A percentile compares a stretch with the other conserved stretches of the same genome.
These are phyloP conservation scores for Ardeotis arabs DNA, from an alignment of 2,113 vertebrate genomes.

Conservation along the genomic window DNA sequence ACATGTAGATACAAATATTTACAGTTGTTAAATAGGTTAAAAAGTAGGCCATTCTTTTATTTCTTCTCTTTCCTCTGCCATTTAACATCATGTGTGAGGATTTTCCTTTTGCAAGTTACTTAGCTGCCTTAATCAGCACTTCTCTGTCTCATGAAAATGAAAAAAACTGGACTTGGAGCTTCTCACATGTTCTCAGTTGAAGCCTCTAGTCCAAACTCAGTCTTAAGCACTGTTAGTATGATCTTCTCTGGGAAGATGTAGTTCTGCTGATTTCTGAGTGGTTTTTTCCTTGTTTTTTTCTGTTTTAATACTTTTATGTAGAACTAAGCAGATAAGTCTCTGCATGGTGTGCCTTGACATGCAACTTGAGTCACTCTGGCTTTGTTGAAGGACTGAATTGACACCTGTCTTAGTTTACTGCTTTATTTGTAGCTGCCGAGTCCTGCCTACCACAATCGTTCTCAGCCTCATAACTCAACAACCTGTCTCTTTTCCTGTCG, in stretches of 20 bases:
- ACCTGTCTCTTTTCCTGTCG: not conserved
- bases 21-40: not conserved
- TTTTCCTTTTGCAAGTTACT: not conserved
- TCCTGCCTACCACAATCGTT: not conserved
- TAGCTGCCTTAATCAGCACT: not conserved
- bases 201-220: not conserved
- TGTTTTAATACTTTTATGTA: not conserved
- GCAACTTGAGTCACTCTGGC: not conserved
- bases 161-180: not conserved
- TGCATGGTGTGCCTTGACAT: not conserved
- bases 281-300: accelerated
- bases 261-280: not conserved
- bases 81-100: not conserved
- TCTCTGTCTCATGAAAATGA: not conserved
- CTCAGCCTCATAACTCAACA: not conserved
- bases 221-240: not conserved
- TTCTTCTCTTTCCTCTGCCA: not conserved
- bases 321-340: not conserved
- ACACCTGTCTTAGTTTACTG: not conserved
- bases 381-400: not conserved
- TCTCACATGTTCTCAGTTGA: not conserved
- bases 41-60: not conserved
- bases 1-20: not conserved
- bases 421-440: not conserved
- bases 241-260: not conserved